Evolutionary conservation across 1,140 invertebrate genomes (phyloP).

Genomic region (Drosophila tani): DNA sequence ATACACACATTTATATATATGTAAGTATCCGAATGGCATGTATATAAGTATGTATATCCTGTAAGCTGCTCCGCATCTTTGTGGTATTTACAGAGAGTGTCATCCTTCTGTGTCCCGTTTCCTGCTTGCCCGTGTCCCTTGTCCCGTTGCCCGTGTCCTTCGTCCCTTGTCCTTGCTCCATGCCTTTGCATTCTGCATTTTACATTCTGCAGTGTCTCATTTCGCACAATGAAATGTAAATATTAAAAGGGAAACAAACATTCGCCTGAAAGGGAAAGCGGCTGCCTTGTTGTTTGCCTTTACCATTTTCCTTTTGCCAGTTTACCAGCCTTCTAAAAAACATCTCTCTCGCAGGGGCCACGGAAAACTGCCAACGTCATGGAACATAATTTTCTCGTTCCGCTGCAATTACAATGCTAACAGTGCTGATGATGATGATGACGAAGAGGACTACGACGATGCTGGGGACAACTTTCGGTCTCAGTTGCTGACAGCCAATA

Average conservation of each 20-base stretch:
- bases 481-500: conserved; percentile 46
- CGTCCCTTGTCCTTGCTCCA: conserved; percentile 6
- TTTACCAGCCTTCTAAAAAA: conserved; percentile 37
- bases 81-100: conserved; percentile 69
- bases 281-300: conserved; percentile 54
- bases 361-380: conserved; percentile 39
- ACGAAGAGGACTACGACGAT: neutral
- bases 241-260: conserved; percentile 67
- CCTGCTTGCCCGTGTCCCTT: conserved; percentile 1
- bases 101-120: conserved; percentile 28
- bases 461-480: conserved; percentile 38
- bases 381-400: conserved; percentile 53
- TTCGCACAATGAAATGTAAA: conserved; percentile 75
- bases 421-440: conserved; percentile 12
- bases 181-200: conserved; percentile 52
- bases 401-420: conserved; percentile 53
- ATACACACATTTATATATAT: conserved; percentile 35
- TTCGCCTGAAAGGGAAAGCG: conserved; percentile 58
- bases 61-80: conserved; percentile 48
- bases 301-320: conserved; percentile 29
- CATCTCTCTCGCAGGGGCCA: conserved; percentile 10
- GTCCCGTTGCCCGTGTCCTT: conserved; percentile 4
- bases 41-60: neutral
- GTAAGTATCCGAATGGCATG: conserved; percentile 28
- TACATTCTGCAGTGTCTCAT: conserved; percentile 63